Percentiles rank a stretch among this genome's conserved stretches.
These are phyloP conservation scores for Pelmatolapia mariae DNA, from an alignment of 2,113 vertebrate species.

Conservation along the genomic window DNA sequence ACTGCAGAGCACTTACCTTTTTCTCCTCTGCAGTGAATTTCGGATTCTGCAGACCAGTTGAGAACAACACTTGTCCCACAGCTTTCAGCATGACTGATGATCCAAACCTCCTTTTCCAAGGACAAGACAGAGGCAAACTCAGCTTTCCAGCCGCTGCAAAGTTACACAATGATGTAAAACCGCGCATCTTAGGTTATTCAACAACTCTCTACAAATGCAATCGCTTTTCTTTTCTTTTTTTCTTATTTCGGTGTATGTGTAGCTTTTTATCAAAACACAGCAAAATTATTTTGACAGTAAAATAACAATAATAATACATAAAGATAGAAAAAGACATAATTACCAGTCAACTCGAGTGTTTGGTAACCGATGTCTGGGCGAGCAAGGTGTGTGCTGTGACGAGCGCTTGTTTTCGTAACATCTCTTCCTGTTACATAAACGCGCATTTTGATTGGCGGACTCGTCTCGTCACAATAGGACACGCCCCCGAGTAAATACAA, in stretches of 20 bases:
- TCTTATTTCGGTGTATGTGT: not conserved
- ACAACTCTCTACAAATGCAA: not conserved
- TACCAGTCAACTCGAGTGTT: not conserved
- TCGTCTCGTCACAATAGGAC: constrained; percentile 11
- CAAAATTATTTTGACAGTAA: not conserved
- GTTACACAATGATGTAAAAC: not conserved
- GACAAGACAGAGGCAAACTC: not conserved
- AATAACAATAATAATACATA: not conserved
- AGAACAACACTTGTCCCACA: constrained; percentile 68
- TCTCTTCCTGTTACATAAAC: constrained; percentile 11
- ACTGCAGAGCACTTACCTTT: constrained; percentile 48
- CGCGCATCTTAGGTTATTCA: not conserved
- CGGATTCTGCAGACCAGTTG: constrained; percentile 60
- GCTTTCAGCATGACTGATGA: constrained; percentile 67
- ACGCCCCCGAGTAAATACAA: not conserved
- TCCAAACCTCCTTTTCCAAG: not conserved
- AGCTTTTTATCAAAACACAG: not conserved
- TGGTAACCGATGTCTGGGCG: too few species aligned
- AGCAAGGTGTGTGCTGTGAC: not conserved
- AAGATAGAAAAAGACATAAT: not conserved
- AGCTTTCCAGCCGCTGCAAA: not conserved
- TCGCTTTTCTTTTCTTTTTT: not conserved
- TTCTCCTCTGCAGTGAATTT: constrained; percentile 57
- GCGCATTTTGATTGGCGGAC: constrained; percentile 12
- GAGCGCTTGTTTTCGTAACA: not conserved